Base-by-base conservation (phyloP, 1,140 invertebrate species). In the Armadillidium nasatum region DNA sequence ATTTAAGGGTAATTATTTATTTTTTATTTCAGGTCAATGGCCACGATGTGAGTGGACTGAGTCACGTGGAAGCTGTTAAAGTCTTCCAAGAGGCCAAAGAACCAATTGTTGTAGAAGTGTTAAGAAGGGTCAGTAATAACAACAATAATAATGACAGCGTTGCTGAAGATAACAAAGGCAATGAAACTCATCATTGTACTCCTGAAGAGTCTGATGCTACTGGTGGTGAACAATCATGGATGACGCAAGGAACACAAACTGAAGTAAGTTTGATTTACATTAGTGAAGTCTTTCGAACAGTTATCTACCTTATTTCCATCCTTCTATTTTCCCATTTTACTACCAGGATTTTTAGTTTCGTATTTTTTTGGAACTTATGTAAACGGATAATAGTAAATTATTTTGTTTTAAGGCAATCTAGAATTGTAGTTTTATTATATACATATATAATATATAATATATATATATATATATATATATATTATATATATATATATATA, bases 51-150 rank as follows among this genome's bases (percentile, higher is more conserved):
- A 90, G 89, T 79, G 83, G 85, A 50, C 83, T 85, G 11, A 87
- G 88, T 81, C 90, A 91, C 84, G 88, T 89, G 83, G 91, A 91
- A 83, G 90, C 90, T 46, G 89, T 91, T 76, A 88, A 88, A 82
- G 89, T 88, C 80, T 92, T 92, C 85, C 87, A 89, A 79, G 87
- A 87, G 78, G 89, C 90, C 13, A 86, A 89, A 81, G 91, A 92
- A 83, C 90, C 90, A 71, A 90, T 92, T 81, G 86, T 90, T 75
- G 90, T 92, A 44, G 89, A 91, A 84, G 89, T 92, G 23, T 85
- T 90, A 46, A 86, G 90, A 72, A 86, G 88, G 44, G 79, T 81
- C 76, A 77, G 73, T 21, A 70, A 74, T 22, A 71, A 73, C 76
- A 73, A 60, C 75, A 73, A 70, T 70, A 71, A 50, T 9, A 21